Base-by-base conservation (phyloP, 2,113 vertebrate species). In the Sprattus sprattus region DNA sequence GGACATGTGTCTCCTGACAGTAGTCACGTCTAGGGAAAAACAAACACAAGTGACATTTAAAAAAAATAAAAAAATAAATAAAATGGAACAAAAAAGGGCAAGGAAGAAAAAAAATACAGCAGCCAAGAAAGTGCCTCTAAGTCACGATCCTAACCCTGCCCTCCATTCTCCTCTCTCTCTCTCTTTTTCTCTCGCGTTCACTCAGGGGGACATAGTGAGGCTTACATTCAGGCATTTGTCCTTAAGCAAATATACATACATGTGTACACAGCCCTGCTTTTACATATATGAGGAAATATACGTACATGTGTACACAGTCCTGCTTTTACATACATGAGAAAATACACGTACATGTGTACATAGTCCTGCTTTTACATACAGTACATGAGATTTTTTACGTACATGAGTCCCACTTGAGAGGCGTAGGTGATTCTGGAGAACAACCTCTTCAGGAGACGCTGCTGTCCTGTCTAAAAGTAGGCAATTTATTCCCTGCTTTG, bases 1-100 rank as follows among this genome's bases (percentile, higher is more conserved):
- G 91, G 92, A 90, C 91, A 89, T 93, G 93, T 92, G 93, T 93
- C 93, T 93, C 88, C 92, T 94, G 92, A 91, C 92, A 92, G 89
- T 81, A 89, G 90, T 1, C 52, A 78, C 83, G 83, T 88, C 81
- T 22, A 88, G 86, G 87, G 91, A 85, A 89, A 80, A 87, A 85
- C 1, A 86, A 91, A 87, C 39, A 85, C 50, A 52, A 90, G 89
- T 93, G 94, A 95, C 91, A 91, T 87, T 32, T 91, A 88, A 89
- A 86, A 90, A 85, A 85, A 88, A 52, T 64, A 80, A 18, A 47
- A 82, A 88, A 88, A n/a, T n/a, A n/a, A n/a, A n/a, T n/a, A n/a
- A n/a, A n/a, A n/a, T n/a, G 88, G 86, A 81, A 22, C 9, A 84
- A 85, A 4, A 83, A 57, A 83, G 57, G 10, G 89, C 85, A 87